phyloP scores from a whole-genome alignment of 2,888 invertebrate genomes.

The Amphipoea oculea region DNA sequence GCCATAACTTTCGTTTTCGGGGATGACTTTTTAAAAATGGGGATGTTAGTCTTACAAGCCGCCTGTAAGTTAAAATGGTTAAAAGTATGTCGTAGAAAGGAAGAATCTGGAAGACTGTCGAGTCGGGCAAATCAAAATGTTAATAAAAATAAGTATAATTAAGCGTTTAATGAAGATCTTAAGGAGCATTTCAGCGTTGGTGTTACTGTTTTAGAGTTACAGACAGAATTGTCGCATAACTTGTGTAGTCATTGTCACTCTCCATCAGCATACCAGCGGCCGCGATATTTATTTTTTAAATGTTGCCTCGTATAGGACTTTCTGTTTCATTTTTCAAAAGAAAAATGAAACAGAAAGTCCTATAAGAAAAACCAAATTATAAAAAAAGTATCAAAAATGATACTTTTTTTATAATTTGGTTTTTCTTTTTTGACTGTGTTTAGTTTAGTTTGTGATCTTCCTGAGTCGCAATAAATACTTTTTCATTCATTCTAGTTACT shows the following conservation, averaged over 20 bases:
- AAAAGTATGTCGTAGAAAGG: neutral
- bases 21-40: conserved; percentile 53
- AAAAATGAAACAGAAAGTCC: too few relatives aligned
- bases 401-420: too few relatives aligned
- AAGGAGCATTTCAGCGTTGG: too few relatives aligned
- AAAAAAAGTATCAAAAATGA: too few relatives aligned
- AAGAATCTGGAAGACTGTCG: neutral
- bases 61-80: neutral
- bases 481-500: neutral
- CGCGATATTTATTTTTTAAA: too few relatives aligned
- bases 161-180: neutral
- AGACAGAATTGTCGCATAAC: neutral
- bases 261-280: too few relatives aligned
- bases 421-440: too few relatives aligned
- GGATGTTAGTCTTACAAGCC: conserved; percentile 12
- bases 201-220: neutral
- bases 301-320: too few relatives aligned
- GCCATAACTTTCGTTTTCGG: conserved; percentile 72
- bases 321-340: too few relatives aligned
- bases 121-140: neutral
- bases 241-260: neutral
- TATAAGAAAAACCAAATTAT: too few relatives aligned
- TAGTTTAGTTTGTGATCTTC: too few relatives aligned
- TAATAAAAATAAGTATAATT: neutral
- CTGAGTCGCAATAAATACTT: too few relatives aligned